Base-by-base conservation (phyloP, 2,888 invertebrate species). In the Tryphoninae sp. region DNA sequence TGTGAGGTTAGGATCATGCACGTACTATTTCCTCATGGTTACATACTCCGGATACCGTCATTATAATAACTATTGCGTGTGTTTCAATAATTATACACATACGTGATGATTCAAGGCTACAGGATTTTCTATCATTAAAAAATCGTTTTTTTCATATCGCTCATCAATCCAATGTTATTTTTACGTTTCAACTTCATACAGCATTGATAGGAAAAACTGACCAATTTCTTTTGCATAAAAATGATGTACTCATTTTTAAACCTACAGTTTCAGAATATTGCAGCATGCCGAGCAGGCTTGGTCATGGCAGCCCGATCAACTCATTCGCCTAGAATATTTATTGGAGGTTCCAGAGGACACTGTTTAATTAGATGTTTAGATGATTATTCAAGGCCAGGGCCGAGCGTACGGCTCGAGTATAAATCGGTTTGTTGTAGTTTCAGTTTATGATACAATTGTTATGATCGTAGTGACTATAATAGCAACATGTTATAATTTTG, bases 201-300 rank as follows among this genome's bases (percentile, higher is more conserved):
- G 9, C 6, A 8, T 23, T 6, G 33, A 33, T 33, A 33, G 6
- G 0, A 51, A 77, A 64, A 67, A 11, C 13, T 58, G 16, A n/a
- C 11, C n/a, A 8, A 65, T 59, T 73, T 16, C 42, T 42, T 16
- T 4, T 11, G 9, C 13, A 19, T 53, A 58, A 69, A 55, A 16
- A 55, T 19, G 55, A 55, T 55, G 2, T 1, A 55, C 78, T 4
- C 71, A 49, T 65, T 19, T 45, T 45, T 11, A 13, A 13, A 0
- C 2, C 13, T n/a, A 51, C 42, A 88, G 87, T 89, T 89, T 84
- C 90, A 91, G 89, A 90, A 89, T 79, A 86, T 90, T 72, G 82
- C 86, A 72, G 83, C 83, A 64, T 88, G 85, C 82, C 88, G 86
- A 77, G 75, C 84, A 51, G 87, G 84, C 74, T 68, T 88, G 45